Base-by-base conservation (phyloP, 2,888 invertebrate species). In the Cacoxenus indagator region DNA sequence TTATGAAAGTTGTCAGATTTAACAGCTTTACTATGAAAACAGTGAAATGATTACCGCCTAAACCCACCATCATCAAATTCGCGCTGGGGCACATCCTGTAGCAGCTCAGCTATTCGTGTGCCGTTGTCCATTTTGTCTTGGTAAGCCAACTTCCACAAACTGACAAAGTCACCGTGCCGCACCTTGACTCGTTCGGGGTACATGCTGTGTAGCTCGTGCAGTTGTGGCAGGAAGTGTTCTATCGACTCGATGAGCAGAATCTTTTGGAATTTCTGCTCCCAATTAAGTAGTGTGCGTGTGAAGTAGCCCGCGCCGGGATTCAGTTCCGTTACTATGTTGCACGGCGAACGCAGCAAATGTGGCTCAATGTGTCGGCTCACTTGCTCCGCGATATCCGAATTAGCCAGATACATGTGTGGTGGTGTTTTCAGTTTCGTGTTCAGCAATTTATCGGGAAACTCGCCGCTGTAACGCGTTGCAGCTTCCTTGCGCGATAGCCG, bases 241-340 rank as follows among this genome's bases (percentile, higher is more conserved):
- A 90, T 88, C 6, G 86, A 78, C 87, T 94, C 94, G 81, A 91
- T 91, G 68, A 93, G 79, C 70, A 91, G 87, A 14, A 94, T 87
- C 57, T 88, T 85, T 8, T 89, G 87, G 27, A 91, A 86, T 51
- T 78, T 70, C 19, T 75, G 74, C 73, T 84, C 85, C 6, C 90
- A 81, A 4, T 94, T 84, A 37, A 94, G 82, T 75, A 92, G 89
- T 73, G 89, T 85, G 0, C 78, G 73, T 1, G 92, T 92, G 62
- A 94, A 85, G 22, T 91, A 85, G 0, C 94, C 93, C 51, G 91
- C 87, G 0, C 94, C 94, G 0, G 94, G 92, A 87, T 92, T 93
- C 0, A 92, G 89, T 88, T 94, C 94, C n/a, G 92, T 27, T 2
- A 86, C 74, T 0, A 83, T 81, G 17, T 84, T 77, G 51, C 81